Evolutionary conservation across 2,888 invertebrate genomes (phyloP).

Genomic region (Cyclophora albipunctata): DNA sequence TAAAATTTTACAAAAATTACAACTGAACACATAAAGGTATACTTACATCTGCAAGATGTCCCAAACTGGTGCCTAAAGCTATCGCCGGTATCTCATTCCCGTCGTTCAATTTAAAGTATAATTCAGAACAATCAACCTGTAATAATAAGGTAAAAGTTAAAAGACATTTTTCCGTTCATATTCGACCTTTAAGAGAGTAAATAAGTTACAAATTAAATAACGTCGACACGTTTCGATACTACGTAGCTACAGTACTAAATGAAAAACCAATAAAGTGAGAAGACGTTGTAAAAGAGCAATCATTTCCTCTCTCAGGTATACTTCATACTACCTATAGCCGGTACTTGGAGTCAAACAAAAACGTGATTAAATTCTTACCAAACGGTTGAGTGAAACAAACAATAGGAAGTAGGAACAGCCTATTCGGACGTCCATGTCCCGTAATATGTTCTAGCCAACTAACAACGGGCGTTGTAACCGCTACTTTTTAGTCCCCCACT

Average conservation of each 20-base stretch:
- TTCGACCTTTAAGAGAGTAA: neutral
- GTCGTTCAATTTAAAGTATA: constrained; percentile 43
- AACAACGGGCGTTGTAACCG: constrained; percentile 1
- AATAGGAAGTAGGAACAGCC: constrained; percentile 21
- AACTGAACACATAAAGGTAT: neutral
- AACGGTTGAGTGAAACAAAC: constrained; percentile 30
- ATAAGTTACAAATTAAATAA: constrained; percentile 4
- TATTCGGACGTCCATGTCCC: constrained; percentile 30
- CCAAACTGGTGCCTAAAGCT: constrained; percentile 59
- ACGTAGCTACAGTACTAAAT: constrained; percentile 8
- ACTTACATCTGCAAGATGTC: constrained; percentile 55
- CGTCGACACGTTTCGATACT: neutral
- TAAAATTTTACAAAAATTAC: no score
- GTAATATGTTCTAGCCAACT: constrained; percentile 24
- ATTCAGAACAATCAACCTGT: constrained; percentile 21
- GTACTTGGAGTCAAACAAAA: constrained; percentile 12
- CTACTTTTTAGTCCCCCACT: neutral
- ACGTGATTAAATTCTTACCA: constrained; percentile 36
- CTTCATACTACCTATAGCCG: constrained; percentile 2
- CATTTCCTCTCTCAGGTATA: constrained; percentile 7
- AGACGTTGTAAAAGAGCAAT: constrained; percentile 9
- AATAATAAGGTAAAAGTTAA: no score
- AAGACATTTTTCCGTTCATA: neutral
- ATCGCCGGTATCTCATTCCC: constrained; percentile 52
- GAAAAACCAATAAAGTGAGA: constrained; percentile 12